phyloP scores from a whole-genome alignment of 1,140 invertebrate species.

The Drosophila truncata region DNA sequence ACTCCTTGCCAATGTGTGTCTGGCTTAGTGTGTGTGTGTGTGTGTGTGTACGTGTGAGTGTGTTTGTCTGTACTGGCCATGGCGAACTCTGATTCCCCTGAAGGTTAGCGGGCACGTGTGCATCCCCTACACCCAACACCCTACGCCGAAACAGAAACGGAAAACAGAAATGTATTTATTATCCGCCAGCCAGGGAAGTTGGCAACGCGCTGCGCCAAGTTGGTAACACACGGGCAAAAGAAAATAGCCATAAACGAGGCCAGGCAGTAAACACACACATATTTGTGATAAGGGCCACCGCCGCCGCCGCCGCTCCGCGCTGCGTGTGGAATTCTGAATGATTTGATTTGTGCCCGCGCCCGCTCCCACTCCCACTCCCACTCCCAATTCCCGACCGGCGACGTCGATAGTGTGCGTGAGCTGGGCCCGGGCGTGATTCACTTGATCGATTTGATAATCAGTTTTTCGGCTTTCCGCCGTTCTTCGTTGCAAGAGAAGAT shows the following conservation, averaged over 20 bases:
- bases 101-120: slow-evolving; percentile 21
- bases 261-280: slow-evolving; percentile 22
- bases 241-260: slow-evolving; percentile 33
- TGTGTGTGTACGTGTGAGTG: slow-evolving; percentile 2
- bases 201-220: slow-evolving; percentile 12
- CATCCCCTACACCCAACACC: slow-evolving; percentile 11
- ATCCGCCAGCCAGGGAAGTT: slow-evolving; percentile 7
- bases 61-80: slow-evolving; percentile 9
- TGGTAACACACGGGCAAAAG: slow-evolving; percentile 29
- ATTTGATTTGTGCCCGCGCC: slow-evolving; percentile 27
- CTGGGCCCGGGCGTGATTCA: slow-evolving; percentile 44
- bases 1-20: slow-evolving; percentile 27
- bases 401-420: slow-evolving; percentile 20
- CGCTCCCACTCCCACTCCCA: not conserved
- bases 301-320: slow-evolving; percentile 2
- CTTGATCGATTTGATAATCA: slow-evolving; percentile 56
- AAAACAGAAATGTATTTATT: slow-evolving; percentile 17
- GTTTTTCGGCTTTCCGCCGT: slow-evolving; percentile 32
- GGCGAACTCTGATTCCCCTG: slow-evolving; percentile 7
- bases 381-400: not conserved
- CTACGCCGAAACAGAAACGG: not conserved
- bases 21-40: not conserved
- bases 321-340: slow-evolving; percentile 41
- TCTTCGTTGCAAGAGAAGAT: not conserved
- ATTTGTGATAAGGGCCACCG: slow-evolving; percentile 33